phyloP scores from a whole-genome alignment of 2,113 vertebrate species.

The Promerops cafer region DNA sequence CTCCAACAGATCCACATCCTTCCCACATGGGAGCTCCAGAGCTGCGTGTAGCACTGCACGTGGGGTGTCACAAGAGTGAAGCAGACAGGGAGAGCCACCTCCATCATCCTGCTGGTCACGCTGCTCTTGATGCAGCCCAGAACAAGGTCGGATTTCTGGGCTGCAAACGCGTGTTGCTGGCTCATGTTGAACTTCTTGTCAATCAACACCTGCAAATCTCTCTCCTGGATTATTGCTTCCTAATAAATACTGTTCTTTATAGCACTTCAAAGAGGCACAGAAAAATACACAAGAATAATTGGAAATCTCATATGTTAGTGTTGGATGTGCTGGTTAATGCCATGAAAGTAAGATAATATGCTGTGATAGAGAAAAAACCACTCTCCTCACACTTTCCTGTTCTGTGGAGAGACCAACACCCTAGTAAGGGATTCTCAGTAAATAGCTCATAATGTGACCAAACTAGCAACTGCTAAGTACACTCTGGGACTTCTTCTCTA shows the following conservation, averaged over 20 bases:
- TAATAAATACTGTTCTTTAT: background rate
- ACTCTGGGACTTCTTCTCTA: background rate
- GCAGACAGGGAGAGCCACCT: background rate
- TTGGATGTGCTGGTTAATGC: background rate
- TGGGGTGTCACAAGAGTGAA: background rate
- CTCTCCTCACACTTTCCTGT: background rate
- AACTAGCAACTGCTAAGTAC: background rate
- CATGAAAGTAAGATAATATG: background rate
- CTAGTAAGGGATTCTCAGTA: background rate
- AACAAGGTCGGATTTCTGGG: background rate
- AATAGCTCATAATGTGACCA: background rate
- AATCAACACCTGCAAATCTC: background rate
- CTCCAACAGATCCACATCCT: background rate
- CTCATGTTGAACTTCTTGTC: background rate
- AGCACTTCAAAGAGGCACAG: background rate
- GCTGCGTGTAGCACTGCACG: background rate
- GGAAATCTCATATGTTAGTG: background rate
- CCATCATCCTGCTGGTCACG: background rate
- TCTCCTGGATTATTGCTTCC: background rate
- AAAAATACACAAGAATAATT: background rate
- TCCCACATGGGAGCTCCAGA: background rate
- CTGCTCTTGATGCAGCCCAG: background rate
- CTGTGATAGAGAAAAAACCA: background rate
- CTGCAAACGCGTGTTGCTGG: accelerated
- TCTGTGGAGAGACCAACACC: background rate